These are phyloP conservation scores for Apotomis betuletana DNA, from an alignment of 2,888 invertebrate genomes.

Conservation along the genomic window DNA sequence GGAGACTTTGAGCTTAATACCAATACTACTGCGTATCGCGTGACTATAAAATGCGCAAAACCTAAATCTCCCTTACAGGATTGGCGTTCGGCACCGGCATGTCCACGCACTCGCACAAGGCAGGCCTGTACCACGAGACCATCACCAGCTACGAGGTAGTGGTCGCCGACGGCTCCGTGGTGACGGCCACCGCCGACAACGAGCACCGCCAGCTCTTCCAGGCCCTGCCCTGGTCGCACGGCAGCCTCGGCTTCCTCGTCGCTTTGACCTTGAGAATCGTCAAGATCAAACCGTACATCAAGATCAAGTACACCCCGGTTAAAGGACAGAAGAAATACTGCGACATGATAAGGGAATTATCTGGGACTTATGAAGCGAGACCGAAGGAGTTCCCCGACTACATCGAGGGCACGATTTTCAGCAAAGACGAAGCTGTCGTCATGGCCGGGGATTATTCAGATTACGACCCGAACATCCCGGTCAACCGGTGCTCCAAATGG, in stretches of 20 bases:
- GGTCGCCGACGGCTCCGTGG: slow-evolving; percentile 84
- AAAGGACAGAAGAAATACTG: slow-evolving; percentile 86
- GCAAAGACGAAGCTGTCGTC: slow-evolving; percentile 85
- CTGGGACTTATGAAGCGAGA: slow-evolving; percentile 79
- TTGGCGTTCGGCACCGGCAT: slow-evolving; percentile 88
- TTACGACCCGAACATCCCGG: slow-evolving; percentile 73
- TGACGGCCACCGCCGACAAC: slow-evolving; percentile 82
- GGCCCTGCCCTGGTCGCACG: slow-evolving; percentile 86
- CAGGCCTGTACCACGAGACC: slow-evolving; percentile 87
- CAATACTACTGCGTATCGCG: too few species aligned
- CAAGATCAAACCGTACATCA: slow-evolving; percentile 85
- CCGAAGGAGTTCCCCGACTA: slow-evolving; percentile 83
- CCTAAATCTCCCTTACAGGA: slow-evolving; percentile 57
- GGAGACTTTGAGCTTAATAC: too few species aligned
- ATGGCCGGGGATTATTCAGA: slow-evolving; percentile 87
- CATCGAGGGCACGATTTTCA: slow-evolving; percentile 86
- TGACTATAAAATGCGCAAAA: too few species aligned
- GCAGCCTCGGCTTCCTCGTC: slow-evolving; percentile 86
- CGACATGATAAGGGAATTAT: slow-evolving; percentile 83
- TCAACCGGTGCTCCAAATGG: slow-evolving; percentile 85
- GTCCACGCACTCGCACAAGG: slow-evolving; percentile 89
- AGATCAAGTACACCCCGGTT: slow-evolving; percentile 85
- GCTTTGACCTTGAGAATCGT: slow-evolving; percentile 85
- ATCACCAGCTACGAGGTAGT: slow-evolving; percentile 86
- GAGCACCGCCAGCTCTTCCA: slow-evolving; percentile 84